phyloP scores from a whole-genome alignment of 2,113 vertebrate species.

The Dicrurus megarhynchus region DNA sequence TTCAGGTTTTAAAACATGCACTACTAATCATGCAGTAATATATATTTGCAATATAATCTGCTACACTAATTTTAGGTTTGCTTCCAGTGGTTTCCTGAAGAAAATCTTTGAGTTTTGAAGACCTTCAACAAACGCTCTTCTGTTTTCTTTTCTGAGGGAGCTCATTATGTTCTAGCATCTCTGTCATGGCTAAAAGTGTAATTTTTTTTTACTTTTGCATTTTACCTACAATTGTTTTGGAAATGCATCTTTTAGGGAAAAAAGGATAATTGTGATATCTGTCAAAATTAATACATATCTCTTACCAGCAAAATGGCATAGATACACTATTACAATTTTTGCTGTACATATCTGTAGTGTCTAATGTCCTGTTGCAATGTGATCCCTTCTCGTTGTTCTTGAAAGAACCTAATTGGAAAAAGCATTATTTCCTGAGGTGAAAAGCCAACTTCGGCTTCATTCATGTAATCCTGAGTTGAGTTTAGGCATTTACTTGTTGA shows the following conservation, averaged over 20 bases:
- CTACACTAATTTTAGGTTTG: neutral
- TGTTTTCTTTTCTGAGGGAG: neutral
- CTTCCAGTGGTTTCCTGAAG: neutral
- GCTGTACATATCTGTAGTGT: accelerated
- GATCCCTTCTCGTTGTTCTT: neutral
- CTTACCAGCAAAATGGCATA: neutral
- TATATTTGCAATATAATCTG: neutral
- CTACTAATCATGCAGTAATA: neutral
- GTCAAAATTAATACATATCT: neutral
- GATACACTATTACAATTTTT: neutral
- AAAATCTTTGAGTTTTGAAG: neutral
- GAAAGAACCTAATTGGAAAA: neutral
- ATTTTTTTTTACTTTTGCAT: neutral
- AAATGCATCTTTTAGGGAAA: accelerated
- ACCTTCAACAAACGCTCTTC: neutral
- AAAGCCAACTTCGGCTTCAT: neutral
- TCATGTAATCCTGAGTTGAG: neutral
- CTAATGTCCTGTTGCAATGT: neutral
- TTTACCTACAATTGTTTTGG: neutral
- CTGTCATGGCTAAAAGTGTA: neutral
- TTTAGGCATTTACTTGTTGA: neutral
- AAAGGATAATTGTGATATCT: neutral
- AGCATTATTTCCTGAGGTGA: neutral
- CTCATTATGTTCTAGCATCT: neutral
- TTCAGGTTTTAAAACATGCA: neutral